Base-by-base conservation (phyloP, 2,888 invertebrate genomes). In the Harpalus rufipes region DNA sequence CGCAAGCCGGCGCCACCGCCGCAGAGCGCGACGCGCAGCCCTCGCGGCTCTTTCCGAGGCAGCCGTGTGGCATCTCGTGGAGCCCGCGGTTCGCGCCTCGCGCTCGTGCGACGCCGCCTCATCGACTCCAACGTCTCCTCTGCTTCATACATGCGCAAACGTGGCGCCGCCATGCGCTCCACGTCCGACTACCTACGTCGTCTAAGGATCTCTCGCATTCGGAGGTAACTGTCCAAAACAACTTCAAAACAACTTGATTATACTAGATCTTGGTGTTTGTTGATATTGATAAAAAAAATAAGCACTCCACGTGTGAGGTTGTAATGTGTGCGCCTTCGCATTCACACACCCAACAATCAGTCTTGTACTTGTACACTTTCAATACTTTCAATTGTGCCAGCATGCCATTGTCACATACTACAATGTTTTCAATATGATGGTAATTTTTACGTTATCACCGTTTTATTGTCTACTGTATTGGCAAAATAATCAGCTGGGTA, bases 101-200 rank as follows among this genome's bases (percentile, higher is more conserved):
- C 93, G 89, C 93, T 93, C 87, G 92, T 92, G 86, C 92, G 93
- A 88, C 90, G 92, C 86, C 90, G 93, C 90, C 93, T 93, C 89
- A 91, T 93, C 87, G 91, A 93, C 88, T 92, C 92, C 85, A 93
- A 91, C 44, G 12, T 51, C 10, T 51, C 44, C 91, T 92, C 92
- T 84, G 93, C 91, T 91, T 92, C 93, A 87, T 93, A 93, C 89
- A 91, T 92, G 82, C 91, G 93, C 87, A 92, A 93, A 89, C 92
- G 93, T 87, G 92, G 93, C 87, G 91, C 92, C 88, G 88, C 90
- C 85, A 85, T 89, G 78, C 87, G 88, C 86, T 88, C 90, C 86
- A 86, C 90, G 74, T 87, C 89, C 87, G 91, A 91, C 88, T 90
- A 88, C 89, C 87, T 89, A 86, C 90, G 91, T 89, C 91, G 90